A percentile compares a stretch with the other conserved stretches of the same genome.
Evolutionary conservation across 2,797 vertebrate species (phyloP).

Genomic region (Neosilurus mollespiculum): DNA sequence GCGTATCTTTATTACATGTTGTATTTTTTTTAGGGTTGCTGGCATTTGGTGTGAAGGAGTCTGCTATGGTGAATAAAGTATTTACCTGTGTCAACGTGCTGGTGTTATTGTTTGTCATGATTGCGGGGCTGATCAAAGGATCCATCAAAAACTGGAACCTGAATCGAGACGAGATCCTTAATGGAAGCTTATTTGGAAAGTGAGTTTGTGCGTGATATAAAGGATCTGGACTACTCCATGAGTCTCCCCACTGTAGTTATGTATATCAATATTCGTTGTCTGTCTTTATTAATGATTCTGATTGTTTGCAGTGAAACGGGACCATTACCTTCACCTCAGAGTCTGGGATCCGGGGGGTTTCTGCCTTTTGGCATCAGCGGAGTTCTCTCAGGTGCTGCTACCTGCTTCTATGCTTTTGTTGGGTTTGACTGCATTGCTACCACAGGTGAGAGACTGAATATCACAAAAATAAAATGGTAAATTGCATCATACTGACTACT

Average conservation of each 20-base stretch:
- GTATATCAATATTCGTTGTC: background rate
- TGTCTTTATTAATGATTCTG: background rate
- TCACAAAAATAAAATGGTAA: background rate
- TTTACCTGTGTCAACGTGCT: conserved; percentile 93
- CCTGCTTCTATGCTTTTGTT: conserved; percentile 96
- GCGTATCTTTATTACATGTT: background rate
- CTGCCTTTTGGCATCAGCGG: conserved; percentile 89
- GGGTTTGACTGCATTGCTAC: conserved; percentile 98
- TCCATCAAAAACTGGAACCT: conserved; percentile 85
- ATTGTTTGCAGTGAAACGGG: conserved; percentile 66
- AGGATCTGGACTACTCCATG: background rate
- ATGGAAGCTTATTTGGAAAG: conserved; percentile 69
- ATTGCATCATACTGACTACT: background rate
- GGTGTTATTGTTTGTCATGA: conserved; percentile 87
- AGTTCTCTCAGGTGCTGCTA: conserved; percentile 92
- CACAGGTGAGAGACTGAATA: conserved; percentile 77
- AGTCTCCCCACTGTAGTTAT: background rate
- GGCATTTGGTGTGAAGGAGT: conserved; percentile 92
- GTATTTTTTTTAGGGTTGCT: conserved; percentile 77
- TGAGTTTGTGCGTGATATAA: conserved; percentile 62
- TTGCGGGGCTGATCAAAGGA: conserved; percentile 90
- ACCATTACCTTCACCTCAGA: background rate
- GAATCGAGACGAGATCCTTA: conserved; percentile 72
- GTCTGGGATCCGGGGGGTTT: conserved; percentile 83
- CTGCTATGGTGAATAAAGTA: conserved; percentile 91